A percentile compares a stretch with the other conserved stretches of the same genome.
Conservation (phyloP, 2,113 vertebrate genomes). For the Prunella himalayana region DNA sequence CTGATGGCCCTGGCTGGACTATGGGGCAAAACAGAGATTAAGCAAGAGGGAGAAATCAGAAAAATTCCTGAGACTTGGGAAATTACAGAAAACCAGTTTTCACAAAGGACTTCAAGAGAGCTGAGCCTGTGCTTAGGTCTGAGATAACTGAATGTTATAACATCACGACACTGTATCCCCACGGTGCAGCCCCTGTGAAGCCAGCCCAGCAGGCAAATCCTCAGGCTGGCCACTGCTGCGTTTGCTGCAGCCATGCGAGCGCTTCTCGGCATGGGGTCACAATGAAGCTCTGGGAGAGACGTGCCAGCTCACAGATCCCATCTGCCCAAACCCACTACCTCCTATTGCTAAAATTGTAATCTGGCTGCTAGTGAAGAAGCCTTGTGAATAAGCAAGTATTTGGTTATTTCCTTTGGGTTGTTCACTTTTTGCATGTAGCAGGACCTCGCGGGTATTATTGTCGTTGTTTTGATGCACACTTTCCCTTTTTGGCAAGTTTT, state of each 20-base stretch:
- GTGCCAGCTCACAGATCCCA: neutral
- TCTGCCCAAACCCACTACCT: neutral
- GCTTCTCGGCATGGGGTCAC: neutral
- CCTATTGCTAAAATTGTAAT: conserved; percentile 34
- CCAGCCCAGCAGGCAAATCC: neutral
- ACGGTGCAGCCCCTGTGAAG: neutral
- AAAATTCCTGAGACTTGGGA: neutral
- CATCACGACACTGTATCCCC: neutral
- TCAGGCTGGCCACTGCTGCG: neutral
- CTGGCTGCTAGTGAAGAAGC: neutral
- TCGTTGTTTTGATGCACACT: neutral
- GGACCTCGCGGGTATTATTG: neutral
- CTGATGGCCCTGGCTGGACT: neutral
- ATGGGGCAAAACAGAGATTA: neutral
- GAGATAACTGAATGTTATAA: neutral
- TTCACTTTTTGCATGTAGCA: neutral
- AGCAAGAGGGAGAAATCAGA: neutral
- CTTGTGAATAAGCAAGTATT: neutral
- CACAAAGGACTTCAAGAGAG: neutral
- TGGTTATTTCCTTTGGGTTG: neutral
- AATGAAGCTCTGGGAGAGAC: neutral
- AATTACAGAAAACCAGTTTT: neutral
- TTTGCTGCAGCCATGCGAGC: neutral
- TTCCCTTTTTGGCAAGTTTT: neutral
- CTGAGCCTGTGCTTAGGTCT: neutral